Base-by-base conservation (phyloP, 1,140 invertebrate species). In the Helicoverpa zea region DNA sequence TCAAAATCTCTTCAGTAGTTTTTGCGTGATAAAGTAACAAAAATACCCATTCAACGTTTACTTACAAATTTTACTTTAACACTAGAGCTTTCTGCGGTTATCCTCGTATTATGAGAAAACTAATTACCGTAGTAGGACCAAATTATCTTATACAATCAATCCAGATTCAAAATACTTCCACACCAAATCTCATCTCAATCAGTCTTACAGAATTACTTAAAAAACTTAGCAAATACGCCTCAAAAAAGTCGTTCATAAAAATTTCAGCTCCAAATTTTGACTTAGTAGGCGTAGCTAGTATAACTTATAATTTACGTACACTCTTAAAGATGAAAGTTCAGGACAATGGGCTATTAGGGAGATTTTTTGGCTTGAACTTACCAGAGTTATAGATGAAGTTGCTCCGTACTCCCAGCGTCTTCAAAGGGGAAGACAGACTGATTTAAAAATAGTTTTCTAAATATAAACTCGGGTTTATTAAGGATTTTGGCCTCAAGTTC, bases 371-470 rank as follows among this genome's bases (percentile, higher is more conserved):
- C 59, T 64, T 10, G 1, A 77, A 77, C 74, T 77, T 43, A 77
- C 29, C n/a, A 51, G 61, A 77, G 49, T 64, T 64, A 63, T 64
- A 18, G 49, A 66, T 66, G 29, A 64, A 52, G 59, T 63, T 64
- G 4, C 52, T 16, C 58, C 23, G 13, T 18, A 12, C 30, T 35
- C 52, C 52, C 49, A 70, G 16, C 52, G n/a, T 13, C 49, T 59
- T 56, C 43, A 35, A 58, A 80, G 76, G 64, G 76, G 64, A 54
- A 72, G 79, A 81, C 59, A 61, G 59, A 29, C 49, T 30, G 58
- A 7, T 35, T 16, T 74, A 82, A 79, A 82, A 82, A 82, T 82
- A 72, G 74, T 43, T 64, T 73, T 81, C 79, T 81, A 81, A 75
- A 81, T 75, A 81, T 81, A 81, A 18, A 58, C 18, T 7, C 9